phyloP scores from a whole-genome alignment of 2,888 invertebrate species.

The Chrysotoxum bicinctum region DNA sequence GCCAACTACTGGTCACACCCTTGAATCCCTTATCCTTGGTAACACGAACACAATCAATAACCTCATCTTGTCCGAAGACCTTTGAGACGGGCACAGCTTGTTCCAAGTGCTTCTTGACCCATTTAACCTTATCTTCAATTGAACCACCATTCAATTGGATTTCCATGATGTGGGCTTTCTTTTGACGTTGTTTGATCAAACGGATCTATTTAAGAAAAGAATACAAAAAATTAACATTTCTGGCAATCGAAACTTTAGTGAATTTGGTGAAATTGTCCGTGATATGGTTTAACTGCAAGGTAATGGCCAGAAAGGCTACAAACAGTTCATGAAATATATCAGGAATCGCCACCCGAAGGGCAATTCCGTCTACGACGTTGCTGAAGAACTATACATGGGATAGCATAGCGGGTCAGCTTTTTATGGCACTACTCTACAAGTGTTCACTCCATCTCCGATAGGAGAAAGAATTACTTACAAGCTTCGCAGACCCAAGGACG shows the following conservation, averaged over 20 bases:
- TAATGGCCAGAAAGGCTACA: conserved; percentile 80
- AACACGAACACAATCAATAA: conserved; percentile 99
- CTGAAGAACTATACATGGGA: conserved; percentile 78
- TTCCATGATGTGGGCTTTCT: conserved; percentile 99
- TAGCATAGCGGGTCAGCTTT: conserved; percentile 79
- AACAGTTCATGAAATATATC: conserved; percentile 82
- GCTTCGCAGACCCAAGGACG: conserved; percentile 79
- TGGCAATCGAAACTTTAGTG: not conserved
- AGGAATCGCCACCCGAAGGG: conserved; percentile 81
- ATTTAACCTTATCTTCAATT: conserved; percentile 97
- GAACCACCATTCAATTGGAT: conserved; percentile 99
- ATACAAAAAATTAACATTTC: not conserved
- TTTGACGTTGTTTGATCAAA: conserved; percentile 97
- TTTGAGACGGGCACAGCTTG: conserved; percentile 94
- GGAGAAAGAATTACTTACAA: conserved; percentile 61
- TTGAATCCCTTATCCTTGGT: conserved; percentile 99
- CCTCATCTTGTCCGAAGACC: conserved; percentile 98
- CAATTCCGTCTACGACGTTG: conserved; percentile 82
- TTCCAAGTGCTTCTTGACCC: conserved; percentile 97
- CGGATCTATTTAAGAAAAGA: conserved; percentile 88
- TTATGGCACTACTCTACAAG: conserved; percentile 76
- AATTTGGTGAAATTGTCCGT: conserved; percentile 76
- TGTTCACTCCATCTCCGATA: conserved; percentile 61
- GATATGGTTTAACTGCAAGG: conserved; percentile 82
- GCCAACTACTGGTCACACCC: conserved; percentile 99